Conservation (phyloP, 1,140 invertebrate genomes). For the Bombus superbus region DNA sequence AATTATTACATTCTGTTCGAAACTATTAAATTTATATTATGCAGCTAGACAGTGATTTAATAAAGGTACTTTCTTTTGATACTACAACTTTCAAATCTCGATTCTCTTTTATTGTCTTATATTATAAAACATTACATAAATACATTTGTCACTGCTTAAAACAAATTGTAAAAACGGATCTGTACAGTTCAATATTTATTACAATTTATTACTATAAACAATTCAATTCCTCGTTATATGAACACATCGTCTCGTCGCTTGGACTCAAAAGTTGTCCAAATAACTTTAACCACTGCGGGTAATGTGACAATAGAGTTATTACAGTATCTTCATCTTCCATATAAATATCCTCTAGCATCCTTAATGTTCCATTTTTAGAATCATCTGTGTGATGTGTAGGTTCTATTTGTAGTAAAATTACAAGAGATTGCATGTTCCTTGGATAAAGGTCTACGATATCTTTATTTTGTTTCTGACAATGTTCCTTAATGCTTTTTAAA, state of each 20-base stretch:
- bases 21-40: constrained; percentile 50
- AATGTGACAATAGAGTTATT: constrained; percentile 75
- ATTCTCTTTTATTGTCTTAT: constrained; percentile 7
- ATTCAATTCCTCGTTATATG: too few relatives aligned
- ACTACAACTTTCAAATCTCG: constrained; percentile 22
- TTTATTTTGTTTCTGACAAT: constrained; percentile 53
- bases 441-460: constrained; percentile 77
- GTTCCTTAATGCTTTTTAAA: constrained; percentile 62
- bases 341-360: constrained; percentile 64
- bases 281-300: constrained; percentile 72
- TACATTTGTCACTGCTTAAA: not conserved
- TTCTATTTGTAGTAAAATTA: constrained; percentile 74
- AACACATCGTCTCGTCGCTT: not conserved
- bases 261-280: constrained; percentile 28
- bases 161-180: not conserved
- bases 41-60: constrained; percentile 32
- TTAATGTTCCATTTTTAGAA: constrained; percentile 64
- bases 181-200: not conserved
- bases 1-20: constrained; percentile 42
- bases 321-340: constrained; percentile 62
- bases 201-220: not conserved
- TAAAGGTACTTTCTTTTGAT: constrained; percentile 54
- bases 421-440: constrained; percentile 65
- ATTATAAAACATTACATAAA: not conserved
- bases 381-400: constrained; percentile 67